Evolutionary conservation across 1,140 invertebrate genomes (phyloP).

Genomic region (Calephelis nemesis): DNA sequence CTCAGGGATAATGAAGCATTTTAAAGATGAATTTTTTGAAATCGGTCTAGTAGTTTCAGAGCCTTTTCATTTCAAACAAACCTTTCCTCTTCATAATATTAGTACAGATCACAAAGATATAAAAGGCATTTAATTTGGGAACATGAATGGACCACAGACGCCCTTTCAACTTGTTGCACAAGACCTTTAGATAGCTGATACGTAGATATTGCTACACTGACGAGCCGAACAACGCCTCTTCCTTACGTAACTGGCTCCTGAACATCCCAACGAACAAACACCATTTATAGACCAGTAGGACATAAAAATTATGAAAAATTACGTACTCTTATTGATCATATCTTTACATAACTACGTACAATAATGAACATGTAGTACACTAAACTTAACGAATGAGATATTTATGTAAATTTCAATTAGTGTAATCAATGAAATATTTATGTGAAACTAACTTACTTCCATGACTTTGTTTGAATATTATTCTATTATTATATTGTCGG

Average conservation of each 20-base stretch:
- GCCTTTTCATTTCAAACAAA: no score
- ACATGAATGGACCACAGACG: constrained; percentile 12
- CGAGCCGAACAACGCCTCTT: constrained; percentile 51
- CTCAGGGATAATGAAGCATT: no score
- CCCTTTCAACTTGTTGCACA: constrained; percentile 57
- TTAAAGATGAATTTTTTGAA: no score
- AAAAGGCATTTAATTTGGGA: not conserved
- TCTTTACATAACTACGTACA: constrained; percentile 3
- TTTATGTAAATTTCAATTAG: no score
- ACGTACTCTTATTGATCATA: not conserved
- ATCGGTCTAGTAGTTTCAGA: no score
- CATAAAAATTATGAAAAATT: constrained; percentile 6
- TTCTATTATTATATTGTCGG: no score
- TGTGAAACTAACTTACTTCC: no score
- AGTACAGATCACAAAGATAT: not conserved
- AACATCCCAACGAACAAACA: constrained; percentile 15
- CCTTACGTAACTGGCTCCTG: constrained; percentile 52
- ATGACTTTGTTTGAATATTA: no score
- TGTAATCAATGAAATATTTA: no score
- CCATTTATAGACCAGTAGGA: not conserved
- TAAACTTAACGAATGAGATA: no score
- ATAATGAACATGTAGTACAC: not conserved
- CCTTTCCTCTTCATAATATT: no score
- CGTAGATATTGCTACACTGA: constrained; percentile 57
- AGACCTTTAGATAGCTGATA: constrained; percentile 53